These are phyloP conservation scores for Haliaeetus leucogaster DNA, from an alignment of 2,113 vertebrate genomes.

Conservation along the genomic window DNA sequence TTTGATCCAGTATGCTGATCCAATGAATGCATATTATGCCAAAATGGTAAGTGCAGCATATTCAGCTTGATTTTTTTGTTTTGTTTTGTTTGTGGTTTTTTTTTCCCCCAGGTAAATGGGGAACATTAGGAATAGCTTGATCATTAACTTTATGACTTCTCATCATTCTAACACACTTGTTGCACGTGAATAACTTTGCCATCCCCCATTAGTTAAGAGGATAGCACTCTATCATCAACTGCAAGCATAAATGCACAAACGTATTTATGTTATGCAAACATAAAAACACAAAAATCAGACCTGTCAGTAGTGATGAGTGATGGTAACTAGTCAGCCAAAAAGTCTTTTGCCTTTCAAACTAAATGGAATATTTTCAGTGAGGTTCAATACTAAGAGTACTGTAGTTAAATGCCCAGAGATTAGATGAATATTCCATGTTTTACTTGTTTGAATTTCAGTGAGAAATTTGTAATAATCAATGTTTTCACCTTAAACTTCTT, in stretches of 20 bases:
- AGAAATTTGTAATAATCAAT: not conserved
- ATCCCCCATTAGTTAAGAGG: not conserved
- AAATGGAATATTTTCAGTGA: not conserved
- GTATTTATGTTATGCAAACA: too few relatives aligned
- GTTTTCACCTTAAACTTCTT: not conserved
- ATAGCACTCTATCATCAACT: not conserved
- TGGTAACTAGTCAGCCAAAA: not conserved
- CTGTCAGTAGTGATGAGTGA: not conserved
- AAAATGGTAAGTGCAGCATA: conserved; percentile 79
- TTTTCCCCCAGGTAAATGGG: not conserved
- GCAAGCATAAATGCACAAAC: not conserved
- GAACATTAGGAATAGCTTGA: not conserved
- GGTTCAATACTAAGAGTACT: not conserved
- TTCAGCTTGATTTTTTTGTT: not conserved
- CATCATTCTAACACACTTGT: not conserved
- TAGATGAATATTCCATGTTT: not conserved
- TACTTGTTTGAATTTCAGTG: not conserved
- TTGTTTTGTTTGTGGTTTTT: not conserved
- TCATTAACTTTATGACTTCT: not conserved
- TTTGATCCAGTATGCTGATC: conserved; percentile 82
- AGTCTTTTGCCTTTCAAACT: not conserved
- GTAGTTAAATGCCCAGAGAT: not conserved
- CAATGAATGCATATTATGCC: conserved; percentile 78
- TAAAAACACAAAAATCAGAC: not conserved
- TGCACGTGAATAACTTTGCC: not conserved